phyloP scores from a whole-genome alignment of 1,140 invertebrate genomes.

The Phymorhynchus buccinoides region DNA sequence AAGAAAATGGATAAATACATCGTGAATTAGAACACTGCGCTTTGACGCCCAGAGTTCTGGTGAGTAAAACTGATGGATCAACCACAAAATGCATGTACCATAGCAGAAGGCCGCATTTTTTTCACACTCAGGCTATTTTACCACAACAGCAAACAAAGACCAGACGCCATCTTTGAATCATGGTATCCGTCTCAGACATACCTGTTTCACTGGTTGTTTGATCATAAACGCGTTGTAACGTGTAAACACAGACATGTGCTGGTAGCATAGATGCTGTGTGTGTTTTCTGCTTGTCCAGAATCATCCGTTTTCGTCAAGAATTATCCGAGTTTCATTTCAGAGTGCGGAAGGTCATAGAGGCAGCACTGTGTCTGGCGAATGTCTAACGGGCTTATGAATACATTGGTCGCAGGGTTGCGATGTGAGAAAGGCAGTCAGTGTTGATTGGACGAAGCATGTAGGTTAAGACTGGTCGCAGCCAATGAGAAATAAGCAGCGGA shows the following conservation, averaged over 20 bases:
- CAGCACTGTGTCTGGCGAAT: constrained; percentile 10
- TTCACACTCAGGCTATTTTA: not conserved
- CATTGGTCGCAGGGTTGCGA: constrained; percentile 27
- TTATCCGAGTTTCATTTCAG: constrained; percentile 31
- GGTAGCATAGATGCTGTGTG: constrained; percentile 16
- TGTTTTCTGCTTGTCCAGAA: not conserved
- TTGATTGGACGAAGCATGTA: constrained; percentile 20
- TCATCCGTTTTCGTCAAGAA: not conserved
- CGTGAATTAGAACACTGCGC: not conserved
- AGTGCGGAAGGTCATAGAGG: constrained; percentile 37
- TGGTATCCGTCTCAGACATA: constrained; percentile 18
- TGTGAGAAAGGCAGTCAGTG: not conserved
- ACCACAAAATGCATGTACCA: not conserved
- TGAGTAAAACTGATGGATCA: not conserved
- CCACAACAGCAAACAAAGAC: constrained; percentile 10
- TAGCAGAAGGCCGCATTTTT: not conserved
- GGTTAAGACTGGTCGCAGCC: not conserved
- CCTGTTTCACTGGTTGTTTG: constrained; percentile 34
- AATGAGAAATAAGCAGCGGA: not conserved
- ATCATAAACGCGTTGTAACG: not conserved
- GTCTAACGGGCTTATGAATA: constrained; percentile 33
- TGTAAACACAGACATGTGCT: constrained; percentile 5
- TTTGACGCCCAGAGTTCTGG: not conserved
- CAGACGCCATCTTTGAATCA: constrained; percentile 26
- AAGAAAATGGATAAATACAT: not conserved